phyloP scores from a whole-genome alignment of 2,797 vertebrate species.

The Gobionotothen gibberifrons region DNA sequence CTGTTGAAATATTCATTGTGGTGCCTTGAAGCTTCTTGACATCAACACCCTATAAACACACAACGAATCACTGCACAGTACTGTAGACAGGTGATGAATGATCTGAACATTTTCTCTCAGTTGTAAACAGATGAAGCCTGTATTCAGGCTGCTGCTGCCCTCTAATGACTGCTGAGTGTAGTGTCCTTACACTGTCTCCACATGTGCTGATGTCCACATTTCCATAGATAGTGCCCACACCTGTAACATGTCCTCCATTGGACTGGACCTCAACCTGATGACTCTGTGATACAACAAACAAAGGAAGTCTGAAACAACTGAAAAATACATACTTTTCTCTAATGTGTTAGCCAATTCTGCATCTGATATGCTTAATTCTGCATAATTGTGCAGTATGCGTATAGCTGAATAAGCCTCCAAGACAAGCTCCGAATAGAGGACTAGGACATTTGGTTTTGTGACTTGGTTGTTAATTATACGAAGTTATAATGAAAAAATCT shows the following conservation, averaged over 20 bases:
- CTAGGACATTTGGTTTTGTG: background rate
- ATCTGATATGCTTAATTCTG: background rate
- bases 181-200: conserved; percentile 87
- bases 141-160: conserved; percentile 61
- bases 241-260: conserved; percentile 88
- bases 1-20: conserved; percentile 89
- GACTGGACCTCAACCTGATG: conserved; percentile 88
- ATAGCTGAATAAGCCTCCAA: background rate
- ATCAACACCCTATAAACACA: conserved; percentile 86
- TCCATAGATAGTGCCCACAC: conserved; percentile 91
- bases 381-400: background rate
- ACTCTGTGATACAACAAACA: conserved; percentile 80
- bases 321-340: background rate
- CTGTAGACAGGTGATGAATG: background rate
- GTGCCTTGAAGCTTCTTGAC: conserved; percentile 94
- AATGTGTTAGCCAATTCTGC: background rate
- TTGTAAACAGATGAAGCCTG: background rate
- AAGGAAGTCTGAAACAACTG: background rate
- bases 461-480: background rate
- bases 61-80: conserved; percentile 8
- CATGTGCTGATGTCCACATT: conserved; percentile 88
- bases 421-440: background rate
- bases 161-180: conserved; percentile 50
- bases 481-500: background rate
- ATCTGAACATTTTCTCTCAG: background rate